phyloP scores from a whole-genome alignment of 53 echinoderm and acorn worm genomes.

The Arbacia lixula region DNA sequence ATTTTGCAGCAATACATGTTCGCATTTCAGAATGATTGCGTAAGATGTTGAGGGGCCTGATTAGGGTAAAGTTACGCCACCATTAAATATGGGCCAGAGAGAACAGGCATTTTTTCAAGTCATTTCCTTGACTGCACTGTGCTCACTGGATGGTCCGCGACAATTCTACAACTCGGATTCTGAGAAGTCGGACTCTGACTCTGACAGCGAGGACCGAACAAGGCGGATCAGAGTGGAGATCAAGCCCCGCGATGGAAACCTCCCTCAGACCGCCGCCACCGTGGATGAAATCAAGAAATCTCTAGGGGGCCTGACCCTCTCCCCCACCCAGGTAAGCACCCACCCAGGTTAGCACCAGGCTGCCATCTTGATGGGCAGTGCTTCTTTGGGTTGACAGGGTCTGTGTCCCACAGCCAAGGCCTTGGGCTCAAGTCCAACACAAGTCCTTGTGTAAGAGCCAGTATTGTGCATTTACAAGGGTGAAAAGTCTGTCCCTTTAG shows the following conservation, averaged over 20 bases:
- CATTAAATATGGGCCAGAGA: too few relatives aligned
- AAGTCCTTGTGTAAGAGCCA: too few relatives aligned
- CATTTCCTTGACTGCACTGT: slow-evolving; percentile 48
- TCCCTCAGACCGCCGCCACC: slow-evolving; percentile 65
- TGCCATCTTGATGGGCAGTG: too few relatives aligned
- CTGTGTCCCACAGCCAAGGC: too few relatives aligned
- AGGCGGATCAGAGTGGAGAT: slow-evolving; percentile 94
- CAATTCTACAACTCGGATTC: slow-evolving; percentile 87
- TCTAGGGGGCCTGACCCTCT: slow-evolving; percentile 83
- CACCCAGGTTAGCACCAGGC: too few relatives aligned
- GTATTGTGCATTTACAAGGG: neutral
- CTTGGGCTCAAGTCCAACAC: too few relatives aligned
- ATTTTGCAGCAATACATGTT: too few relatives aligned
- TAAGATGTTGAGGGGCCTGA: too few relatives aligned
- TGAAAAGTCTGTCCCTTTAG: neutral
- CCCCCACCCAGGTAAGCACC: slow-evolving; percentile 65
- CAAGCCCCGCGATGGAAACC: slow-evolving; percentile 74
- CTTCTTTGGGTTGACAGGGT: too few relatives aligned
- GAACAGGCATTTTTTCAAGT: too few relatives aligned
- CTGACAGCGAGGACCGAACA: slow-evolving; percentile 73
- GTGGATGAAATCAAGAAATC: slow-evolving; percentile 94
- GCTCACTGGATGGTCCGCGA: slow-evolving; percentile 21
- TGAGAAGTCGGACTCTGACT: slow-evolving; percentile 84
- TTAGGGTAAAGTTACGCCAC: too few relatives aligned
- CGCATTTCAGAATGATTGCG: too few relatives aligned